phyloP scores from a whole-genome alignment of 2,797 vertebrate species.

The Mus caroli region DNA sequence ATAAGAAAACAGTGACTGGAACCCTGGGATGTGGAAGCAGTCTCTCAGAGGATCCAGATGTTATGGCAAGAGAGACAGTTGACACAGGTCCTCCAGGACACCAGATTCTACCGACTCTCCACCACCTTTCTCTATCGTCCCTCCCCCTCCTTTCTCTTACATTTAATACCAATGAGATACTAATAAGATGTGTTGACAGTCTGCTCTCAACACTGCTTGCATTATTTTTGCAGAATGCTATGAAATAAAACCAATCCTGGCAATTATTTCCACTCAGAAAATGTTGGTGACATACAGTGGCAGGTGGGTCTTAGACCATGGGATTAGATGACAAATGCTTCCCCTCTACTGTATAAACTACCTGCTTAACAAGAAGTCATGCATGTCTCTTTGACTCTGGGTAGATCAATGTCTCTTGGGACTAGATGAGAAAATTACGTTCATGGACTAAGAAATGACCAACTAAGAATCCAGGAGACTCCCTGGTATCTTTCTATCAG shows the following conservation, averaged over 20 bases:
- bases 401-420: not conserved
- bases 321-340: not conserved
- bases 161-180: not conserved
- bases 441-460: not conserved
- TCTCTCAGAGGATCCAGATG: not conserved
- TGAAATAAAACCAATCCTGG: not conserved
- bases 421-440: constrained; percentile 2
- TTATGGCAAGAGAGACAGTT: not conserved
- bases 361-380: not conserved
- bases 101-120: not conserved
- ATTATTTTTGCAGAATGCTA: not conserved
- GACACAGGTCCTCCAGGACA: not conserved
- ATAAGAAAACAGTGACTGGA: not conserved
- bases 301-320: not conserved
- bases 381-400: not conserved
- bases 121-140: not conserved
- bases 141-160: not conserved
- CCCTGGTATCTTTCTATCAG: not conserved
- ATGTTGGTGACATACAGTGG: not conserved
- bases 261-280: not conserved
- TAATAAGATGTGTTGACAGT: not conserved
- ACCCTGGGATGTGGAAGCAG: not conserved
- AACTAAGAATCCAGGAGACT: not conserved
- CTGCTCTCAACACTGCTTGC: not conserved
- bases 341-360: not conserved